Percentiles rank a stretch among this genome's conserved stretches.
Evolutionary conservation across 2,113 vertebrate genomes (phyloP).

Genomic region (Spea bombifrons): DNA sequence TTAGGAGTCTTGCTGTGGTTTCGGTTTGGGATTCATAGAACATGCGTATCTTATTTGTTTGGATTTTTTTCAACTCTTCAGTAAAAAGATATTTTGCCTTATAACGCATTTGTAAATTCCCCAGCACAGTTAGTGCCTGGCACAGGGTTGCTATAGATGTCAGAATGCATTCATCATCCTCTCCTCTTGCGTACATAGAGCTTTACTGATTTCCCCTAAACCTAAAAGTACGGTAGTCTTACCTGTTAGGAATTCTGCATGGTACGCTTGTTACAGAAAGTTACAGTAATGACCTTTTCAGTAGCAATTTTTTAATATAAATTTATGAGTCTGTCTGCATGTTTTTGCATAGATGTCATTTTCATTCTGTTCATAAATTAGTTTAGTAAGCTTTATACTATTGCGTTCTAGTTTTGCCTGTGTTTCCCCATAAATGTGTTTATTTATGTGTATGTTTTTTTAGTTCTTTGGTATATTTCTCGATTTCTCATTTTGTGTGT

Average conservation of each 20-base stretch:
- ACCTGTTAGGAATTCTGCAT: background rate
- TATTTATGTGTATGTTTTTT: too few species aligned
- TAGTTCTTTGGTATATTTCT: too few species aligned
- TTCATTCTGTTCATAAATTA: background rate
- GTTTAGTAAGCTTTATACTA: too few species aligned
- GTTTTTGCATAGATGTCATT: background rate
- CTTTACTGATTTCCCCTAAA: conserved; percentile 5
- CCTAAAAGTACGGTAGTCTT: background rate
- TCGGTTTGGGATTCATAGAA: background rate
- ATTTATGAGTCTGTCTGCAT: background rate
- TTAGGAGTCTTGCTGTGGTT: background rate
- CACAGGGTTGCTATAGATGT: background rate
- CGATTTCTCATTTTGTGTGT: too few species aligned
- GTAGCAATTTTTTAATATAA: background rate
- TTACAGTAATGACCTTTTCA: background rate
- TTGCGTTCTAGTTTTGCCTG: too few species aligned
- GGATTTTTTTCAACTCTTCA: background rate
- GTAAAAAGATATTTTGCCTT: background rate
- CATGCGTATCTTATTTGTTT: background rate
- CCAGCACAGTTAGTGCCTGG: conserved; percentile 2
- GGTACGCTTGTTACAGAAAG: background rate
- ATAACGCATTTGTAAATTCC: background rate
- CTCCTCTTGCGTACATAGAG: background rate
- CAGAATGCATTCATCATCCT: background rate
- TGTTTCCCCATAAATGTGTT: too few species aligned